Base-by-base conservation (phyloP, 1,140 invertebrate species). In the Drosophila kanapiae region DNA sequence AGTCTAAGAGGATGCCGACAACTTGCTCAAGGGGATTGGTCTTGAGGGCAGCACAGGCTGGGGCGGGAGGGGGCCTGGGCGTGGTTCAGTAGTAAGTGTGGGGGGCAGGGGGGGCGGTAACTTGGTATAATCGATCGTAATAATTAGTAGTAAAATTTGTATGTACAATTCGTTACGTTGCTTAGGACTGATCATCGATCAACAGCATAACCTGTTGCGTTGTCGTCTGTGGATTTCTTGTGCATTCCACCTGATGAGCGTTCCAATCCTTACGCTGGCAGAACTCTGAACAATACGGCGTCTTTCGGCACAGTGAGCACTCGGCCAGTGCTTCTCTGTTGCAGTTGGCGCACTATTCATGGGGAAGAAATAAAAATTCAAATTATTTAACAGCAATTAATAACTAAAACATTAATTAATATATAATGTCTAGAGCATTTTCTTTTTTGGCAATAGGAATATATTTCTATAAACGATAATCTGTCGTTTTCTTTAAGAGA, bases 251-350 rank as follows among this genome's bases (percentile, higher is more conserved):
- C 91, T 97, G 96, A 93, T 98, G 97, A 29, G 95, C 94, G 27
- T 94, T 95, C 97, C 97, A 98, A 93, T 98, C 97, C 93, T 97
- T 97, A 53, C 96, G 94, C 93, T 98, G 97, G 92, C 97, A 98
- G 92, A 97, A 97, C 14, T 96, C 96, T 4, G 97, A 97, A 91
- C 97, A 98, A 82, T 98, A 98, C 35, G 96, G 96, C 4, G 96
- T 97, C 57, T 96, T 94, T 47, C 97, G 94, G 88, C 97, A 98
- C 33, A 97, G 92, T 0, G 97, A 97, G 93, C 97, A 98, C 91
- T 97, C 97, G 0, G 96, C 96, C 60, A 96, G 95, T 6, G 97
- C 97, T 91, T 97, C 97, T 63, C 97, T 94, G 92, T 97, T 96
- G 82, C 97, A 98, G 90, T 97, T 98, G 13, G 96, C 96, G 93